Evolutionary conservation across 2,888 invertebrate species (phyloP).

Genomic region (Ophonus ardosiacus): DNA sequence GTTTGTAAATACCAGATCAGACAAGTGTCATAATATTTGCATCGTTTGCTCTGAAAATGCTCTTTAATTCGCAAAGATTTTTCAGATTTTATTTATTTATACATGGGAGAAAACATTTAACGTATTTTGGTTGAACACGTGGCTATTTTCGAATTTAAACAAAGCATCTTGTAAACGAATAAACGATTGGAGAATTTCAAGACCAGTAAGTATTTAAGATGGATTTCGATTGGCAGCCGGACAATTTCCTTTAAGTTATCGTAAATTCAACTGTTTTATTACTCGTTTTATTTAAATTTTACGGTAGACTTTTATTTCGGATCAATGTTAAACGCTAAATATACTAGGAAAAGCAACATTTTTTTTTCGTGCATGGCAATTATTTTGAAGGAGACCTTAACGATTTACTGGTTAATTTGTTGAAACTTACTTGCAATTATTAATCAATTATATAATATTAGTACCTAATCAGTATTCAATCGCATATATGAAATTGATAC

Average conservation of each 20-base stretch:
- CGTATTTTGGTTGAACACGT: neutral
- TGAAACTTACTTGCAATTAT: too few relatives aligned
- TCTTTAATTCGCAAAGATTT: neutral
- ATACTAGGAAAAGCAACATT: neutral
- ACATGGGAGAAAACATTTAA: neutral
- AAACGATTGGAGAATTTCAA: neutral
- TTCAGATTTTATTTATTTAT: neutral
- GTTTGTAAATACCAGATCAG: neutral
- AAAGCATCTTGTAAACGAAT: neutral
- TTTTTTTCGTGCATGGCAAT: neutral
- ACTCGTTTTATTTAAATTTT: slow-evolving; percentile 25
- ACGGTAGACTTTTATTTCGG: neutral
- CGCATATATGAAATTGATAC: too few relatives aligned
- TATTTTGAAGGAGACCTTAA: neutral
- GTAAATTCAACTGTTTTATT: slow-evolving; percentile 42
- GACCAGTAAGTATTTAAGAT: neutral
- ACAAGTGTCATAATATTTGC: neutral
- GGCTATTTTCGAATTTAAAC: neutral
- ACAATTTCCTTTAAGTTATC: slow-evolving; percentile 10
- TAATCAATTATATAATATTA: too few relatives aligned
- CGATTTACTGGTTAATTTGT: too few relatives aligned
- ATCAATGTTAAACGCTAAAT: neutral
- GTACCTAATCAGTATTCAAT: too few relatives aligned
- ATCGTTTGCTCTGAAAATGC: neutral
- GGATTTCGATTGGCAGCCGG: slow-evolving; percentile 5